Percentiles rank a stretch among this genome's conserved stretches.
Evolutionary conservation across 2,797 vertebrate species (phyloP).

Genomic region (Megaceryle alcyon): DNA sequence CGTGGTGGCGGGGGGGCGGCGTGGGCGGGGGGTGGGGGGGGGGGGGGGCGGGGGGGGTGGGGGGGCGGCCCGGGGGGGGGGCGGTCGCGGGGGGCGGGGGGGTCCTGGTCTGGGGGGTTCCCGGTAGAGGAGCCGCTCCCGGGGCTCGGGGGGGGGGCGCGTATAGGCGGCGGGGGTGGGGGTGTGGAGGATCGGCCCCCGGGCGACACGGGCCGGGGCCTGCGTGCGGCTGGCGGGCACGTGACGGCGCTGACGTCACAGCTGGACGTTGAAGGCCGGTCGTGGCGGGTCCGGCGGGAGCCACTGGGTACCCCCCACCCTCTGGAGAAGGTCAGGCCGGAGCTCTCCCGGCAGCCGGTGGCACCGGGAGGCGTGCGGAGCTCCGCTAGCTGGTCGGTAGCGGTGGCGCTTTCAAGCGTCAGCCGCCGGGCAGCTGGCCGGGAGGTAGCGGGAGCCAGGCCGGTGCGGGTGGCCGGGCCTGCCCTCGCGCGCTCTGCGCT

Average conservation of each 20-base stretch:
- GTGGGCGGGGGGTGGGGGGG: too few relatives aligned
- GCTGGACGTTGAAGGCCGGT: neutral
- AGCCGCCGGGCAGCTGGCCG: accelerated
- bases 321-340: too few relatives aligned
- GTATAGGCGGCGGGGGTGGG: too few relatives aligned
- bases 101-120: too few relatives aligned
- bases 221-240: neutral
- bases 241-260: constrained; percentile 8
- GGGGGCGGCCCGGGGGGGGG: too few relatives aligned
- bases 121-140: too few relatives aligned
- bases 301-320: too few relatives aligned
- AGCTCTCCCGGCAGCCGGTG: too few relatives aligned
- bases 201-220: neutral
- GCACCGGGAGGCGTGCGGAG: neutral
- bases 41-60: too few relatives aligned
- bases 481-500: neutral
- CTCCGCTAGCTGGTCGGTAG: neutral
- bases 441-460: accelerated
- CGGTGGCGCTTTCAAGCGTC: neutral
- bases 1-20: too few relatives aligned
- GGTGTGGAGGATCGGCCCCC: neutral
- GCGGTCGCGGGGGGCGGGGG: too few relatives aligned
- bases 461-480: neutral
- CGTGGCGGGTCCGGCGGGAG: neutral
- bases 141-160: too few relatives aligned